These are phyloP conservation scores for Micromys minutus DNA, from an alignment of 2,113 vertebrate genomes.

Conservation along the genomic window DNA sequence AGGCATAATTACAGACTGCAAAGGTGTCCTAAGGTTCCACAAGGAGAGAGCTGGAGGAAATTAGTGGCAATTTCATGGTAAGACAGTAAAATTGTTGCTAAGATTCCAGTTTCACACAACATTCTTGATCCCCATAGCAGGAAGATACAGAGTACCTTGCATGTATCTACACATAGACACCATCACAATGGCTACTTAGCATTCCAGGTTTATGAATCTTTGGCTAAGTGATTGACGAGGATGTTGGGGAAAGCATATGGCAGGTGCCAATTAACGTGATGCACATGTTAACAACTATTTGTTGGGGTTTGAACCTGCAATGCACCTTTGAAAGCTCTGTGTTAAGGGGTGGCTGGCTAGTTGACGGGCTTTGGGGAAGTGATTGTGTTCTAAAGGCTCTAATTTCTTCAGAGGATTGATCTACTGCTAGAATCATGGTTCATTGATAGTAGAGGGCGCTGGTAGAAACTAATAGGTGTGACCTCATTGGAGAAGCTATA, in stretches of 20 bases:
- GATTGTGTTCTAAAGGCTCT: neutral
- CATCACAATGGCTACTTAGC: neutral
- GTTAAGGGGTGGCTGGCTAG: neutral
- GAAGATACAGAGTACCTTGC: neutral
- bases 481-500: neutral
- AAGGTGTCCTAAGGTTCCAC: neutral
- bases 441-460: neutral
- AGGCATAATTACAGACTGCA: neutral
- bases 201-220: neutral
- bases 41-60: neutral
- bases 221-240: too few relatives aligned
- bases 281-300: neutral
- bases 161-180: neutral
- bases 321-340: neutral
- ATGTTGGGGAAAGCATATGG: neutral
- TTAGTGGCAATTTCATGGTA: too few relatives aligned
- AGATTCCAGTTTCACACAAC: neutral
- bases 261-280: neutral
- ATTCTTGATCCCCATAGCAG: neutral
- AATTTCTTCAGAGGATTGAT: neutral
- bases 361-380: neutral
- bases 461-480: neutral
- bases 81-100: neutral
- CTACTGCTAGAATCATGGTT: neutral
- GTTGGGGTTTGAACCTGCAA: neutral